Evolutionary conservation across 2,888 invertebrate species (phyloP), one percentile per base, ranked within the genome.

Genomic region (Heteropelma amictum): DNA sequence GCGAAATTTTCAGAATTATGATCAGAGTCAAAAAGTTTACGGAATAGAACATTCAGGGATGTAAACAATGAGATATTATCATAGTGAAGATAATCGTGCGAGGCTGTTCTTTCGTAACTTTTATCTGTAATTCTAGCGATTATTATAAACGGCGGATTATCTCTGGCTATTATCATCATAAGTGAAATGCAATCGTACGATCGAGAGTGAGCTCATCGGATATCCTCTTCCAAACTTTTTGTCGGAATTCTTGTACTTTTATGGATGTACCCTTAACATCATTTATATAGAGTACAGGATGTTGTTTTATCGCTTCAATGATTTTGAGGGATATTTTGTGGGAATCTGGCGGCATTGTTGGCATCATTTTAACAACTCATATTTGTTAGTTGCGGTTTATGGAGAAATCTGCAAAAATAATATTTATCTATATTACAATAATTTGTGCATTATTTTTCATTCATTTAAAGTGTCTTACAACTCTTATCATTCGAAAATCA

Each of bases 181-280:
- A 19, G 23, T 12, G 2, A 30, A 68, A 10, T 2, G 12, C 5
- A 38, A 38, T 74, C 85, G 80, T 83, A 89, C 89, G 80, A 79
- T 89, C 89, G 0, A 89, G 70, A 38, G 85, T 85, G 4, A 89
- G 79, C 30, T 89, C 88, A 61, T 87, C 85, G 0, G 88, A 85
- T 65, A 89, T 88, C 56, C 83, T 80, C 72, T 86, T 85, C 89
- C 89, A 89, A 26, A 89, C 88, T 81, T 88, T 88, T 72, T 89
- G 88, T 14, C 87, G 77, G 54, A 89, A 88, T 72, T 89, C 89
- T 56, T 87, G 87, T 5, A 88, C 54, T 56, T 87, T 88, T 1
- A 87, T 70, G 1, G 86, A 77, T 6, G 81, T 80, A 1, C 87
- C 87, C 61, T 84, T 88, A 2, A 88, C 85, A 63, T 88, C 88